Evolutionary conservation across 1,140 invertebrate species (phyloP), one percentile per base, ranked within the genome.

Genomic region (Octopus sinensis): DNA sequence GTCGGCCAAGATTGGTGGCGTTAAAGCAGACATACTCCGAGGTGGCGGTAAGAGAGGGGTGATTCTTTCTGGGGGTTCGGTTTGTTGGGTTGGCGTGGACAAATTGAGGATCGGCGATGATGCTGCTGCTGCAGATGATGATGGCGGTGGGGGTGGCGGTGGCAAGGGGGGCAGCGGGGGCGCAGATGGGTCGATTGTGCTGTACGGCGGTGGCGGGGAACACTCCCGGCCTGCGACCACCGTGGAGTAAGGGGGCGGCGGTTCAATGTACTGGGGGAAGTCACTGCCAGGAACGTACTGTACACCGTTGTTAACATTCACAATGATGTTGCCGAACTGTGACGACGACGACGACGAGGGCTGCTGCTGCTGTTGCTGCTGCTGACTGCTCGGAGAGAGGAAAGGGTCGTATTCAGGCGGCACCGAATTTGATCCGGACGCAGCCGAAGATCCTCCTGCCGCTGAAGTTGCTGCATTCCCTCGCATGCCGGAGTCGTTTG

Each of bases 301-400:
- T 7, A 89, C 85, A 6, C 88, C 87, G 81, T 88, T 89, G 80
- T 89, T 89, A 2, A 88, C 87, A 86, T 87, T 89, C 5, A 89
- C 86, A 78, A 88, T 89, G 54, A 88, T 88, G 84, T 88, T 88
- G 56, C 87, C 85, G 83, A 84, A 87, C 68, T 86, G 85, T 6
- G 85, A 83, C 3, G 84, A 83, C 0, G 85, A 77, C 5, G 80
- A 79, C 43, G 84, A 78, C 6, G 76, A 30, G 30, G 30, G 30
- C 30, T 43, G 30, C 30, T 43, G 30, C 30, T 43, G n/a, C n/a
- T 23, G 43, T 5, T 43, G 43, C 77, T 53, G 54, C 52, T 53
- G 77, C 30, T 52, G 56, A 17, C 30, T 73, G 13, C 30, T 73
- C 17, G 68, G 9, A 0, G 85, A 81, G n/a, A 89, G 84, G 78